phyloP scores from a whole-genome alignment of 2,888 invertebrate species.

The Eledone cirrhosa region DNA sequence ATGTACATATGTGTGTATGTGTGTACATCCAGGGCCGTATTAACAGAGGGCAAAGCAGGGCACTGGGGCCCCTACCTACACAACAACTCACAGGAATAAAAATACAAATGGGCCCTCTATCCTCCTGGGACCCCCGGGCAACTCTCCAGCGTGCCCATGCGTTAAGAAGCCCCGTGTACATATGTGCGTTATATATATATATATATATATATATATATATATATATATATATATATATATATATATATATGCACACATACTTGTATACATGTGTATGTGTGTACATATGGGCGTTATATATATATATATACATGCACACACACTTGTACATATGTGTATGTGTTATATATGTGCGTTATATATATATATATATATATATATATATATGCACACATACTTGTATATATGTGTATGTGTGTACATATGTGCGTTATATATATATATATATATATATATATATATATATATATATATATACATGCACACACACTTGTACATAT shows the following conservation, averaged over 20 bases:
- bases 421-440: too few species aligned
- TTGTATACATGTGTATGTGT: conserved; percentile 19
- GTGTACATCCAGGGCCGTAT: background rate
- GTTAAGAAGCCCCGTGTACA: too few species aligned
- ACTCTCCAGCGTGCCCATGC: too few species aligned
- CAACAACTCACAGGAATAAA: too few species aligned
- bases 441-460: background rate
- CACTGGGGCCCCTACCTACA: too few species aligned
- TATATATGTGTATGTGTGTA: background rate
- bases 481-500: background rate
- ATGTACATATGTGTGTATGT: background rate
- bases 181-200: background rate
- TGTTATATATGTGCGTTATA: too few species aligned
- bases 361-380: background rate
- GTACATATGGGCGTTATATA: too few species aligned
- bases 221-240: conserved; percentile 20
- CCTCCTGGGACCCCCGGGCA: too few species aligned
- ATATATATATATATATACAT: background rate
- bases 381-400: background rate
- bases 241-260: background rate
- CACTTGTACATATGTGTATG: background rate
- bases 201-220: conserved; percentile 14
- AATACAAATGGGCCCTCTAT: too few species aligned
- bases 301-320: background rate
- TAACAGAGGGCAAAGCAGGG: too few species aligned